These are phyloP conservation scores for Dendrolimus punctatus DNA, from an alignment of 1,140 invertebrate species.

Conservation along the genomic window DNA sequence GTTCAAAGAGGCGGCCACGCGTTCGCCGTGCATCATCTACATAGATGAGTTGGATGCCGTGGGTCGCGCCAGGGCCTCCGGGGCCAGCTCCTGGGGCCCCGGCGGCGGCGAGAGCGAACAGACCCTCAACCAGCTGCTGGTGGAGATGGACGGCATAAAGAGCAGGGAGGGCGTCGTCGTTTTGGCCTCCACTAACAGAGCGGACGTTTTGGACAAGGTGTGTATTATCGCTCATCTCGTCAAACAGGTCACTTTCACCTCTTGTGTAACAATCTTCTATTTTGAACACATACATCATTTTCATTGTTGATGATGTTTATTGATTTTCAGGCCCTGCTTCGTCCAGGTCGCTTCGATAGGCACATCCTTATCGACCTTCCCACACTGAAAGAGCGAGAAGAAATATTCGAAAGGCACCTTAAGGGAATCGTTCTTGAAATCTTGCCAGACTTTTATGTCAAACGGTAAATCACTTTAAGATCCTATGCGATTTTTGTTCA, in stretches of 20 bases:
- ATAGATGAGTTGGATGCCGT: conserved; percentile 99
- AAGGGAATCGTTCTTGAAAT: conserved; percentile 85
- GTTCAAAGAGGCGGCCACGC: conserved; percentile 93
- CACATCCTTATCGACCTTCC: conserved; percentile 98
- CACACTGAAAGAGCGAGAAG: conserved; percentile 88
- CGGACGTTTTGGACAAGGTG: conserved; percentile 96
- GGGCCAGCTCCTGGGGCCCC: conserved; percentile 51
- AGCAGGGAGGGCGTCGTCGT: conserved; percentile 94
- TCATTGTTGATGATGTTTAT: not conserved
- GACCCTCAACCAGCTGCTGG: conserved; percentile 96
- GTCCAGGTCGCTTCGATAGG: conserved; percentile 96
- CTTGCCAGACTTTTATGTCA: conserved; percentile 77
- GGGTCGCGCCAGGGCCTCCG: conserved; percentile 85
- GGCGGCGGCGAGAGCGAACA: conserved; percentile 91
- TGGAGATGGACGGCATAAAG: conserved; percentile 99
- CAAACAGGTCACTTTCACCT: not conserved
- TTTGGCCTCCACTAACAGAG: conserved; percentile 95
- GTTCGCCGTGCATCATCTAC: conserved; percentile 97
- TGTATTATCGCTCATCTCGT: conserved; percentile 2
- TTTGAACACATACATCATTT: not conserved
- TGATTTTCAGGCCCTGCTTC: conserved; percentile 79
- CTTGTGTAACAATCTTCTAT: not conserved
- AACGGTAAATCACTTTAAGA: conserved; percentile 51
- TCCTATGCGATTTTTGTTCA: no score
- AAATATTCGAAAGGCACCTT: conserved; percentile 96